Evolutionary conservation across 2,888 invertebrate species (phyloP).

Genomic region (Galerucella pusilla): DNA sequence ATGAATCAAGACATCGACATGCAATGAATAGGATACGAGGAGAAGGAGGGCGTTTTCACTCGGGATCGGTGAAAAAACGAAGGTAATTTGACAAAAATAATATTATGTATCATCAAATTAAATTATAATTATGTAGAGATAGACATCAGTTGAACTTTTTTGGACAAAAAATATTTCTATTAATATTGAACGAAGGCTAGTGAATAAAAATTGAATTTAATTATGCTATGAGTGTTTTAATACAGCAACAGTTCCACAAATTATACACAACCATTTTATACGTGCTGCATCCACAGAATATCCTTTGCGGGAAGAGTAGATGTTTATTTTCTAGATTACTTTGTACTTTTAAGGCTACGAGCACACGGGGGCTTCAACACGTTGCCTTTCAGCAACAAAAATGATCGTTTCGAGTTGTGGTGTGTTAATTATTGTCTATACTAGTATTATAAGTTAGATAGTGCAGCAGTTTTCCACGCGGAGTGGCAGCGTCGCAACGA

Average conservation of each 20-base stretch:
- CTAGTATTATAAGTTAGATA: too few species aligned
- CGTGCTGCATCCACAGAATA: too few species aligned
- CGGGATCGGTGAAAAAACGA: conserved; percentile 69
- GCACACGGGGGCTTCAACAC: too few species aligned
- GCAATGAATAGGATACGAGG: conserved; percentile 98
- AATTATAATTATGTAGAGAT: background rate
- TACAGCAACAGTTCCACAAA: background rate
- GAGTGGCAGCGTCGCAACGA: too few species aligned
- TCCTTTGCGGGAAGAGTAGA: background rate
- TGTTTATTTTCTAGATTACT: background rate
- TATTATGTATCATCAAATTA: background rate
- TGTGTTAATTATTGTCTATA: too few species aligned
- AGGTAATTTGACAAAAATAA: conserved; percentile 46
- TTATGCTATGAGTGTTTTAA: background rate
- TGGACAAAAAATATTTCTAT: background rate
- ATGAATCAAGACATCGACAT: conserved; percentile 95
- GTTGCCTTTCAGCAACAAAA: too few species aligned
- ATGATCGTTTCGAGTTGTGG: too few species aligned
- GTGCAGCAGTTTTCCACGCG: too few species aligned
- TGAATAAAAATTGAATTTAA: background rate
- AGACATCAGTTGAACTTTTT: background rate
- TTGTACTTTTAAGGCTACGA: background rate
- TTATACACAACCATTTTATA: background rate
- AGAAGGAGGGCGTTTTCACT: conserved; percentile 95
- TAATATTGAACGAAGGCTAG: background rate